Conservation (phyloP, 2,888 invertebrate species). For the Nomada ferruginata region DNA sequence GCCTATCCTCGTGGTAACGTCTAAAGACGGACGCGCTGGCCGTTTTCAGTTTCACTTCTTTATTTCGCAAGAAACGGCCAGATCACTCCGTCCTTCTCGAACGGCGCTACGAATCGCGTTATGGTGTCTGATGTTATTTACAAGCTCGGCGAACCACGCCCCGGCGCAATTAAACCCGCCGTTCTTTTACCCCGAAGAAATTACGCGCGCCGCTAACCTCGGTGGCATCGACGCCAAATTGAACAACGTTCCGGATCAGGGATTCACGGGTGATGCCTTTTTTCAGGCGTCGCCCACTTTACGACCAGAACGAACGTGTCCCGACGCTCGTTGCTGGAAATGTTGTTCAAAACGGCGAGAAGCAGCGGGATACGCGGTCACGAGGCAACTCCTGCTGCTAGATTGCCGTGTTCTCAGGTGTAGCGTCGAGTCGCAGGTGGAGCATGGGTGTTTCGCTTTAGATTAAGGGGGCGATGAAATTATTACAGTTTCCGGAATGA, state of each 20-base stretch:
- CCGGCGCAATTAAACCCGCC: constrained; percentile 34
- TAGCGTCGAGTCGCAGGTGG: neutral
- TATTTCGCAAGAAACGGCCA: neutral
- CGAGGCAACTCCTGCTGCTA: constrained; percentile 34
- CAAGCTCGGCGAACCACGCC: constrained; percentile 9
- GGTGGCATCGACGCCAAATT: constrained; percentile 24
- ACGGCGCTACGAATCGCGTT: constrained; percentile 30
- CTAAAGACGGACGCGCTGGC: constrained; percentile 11
- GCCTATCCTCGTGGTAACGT: constrained; percentile 44
- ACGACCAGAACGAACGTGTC: constrained; percentile 22
- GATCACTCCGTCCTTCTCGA: neutral
- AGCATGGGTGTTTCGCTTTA: too few species aligned
- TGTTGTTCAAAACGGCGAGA: constrained; percentile 6
- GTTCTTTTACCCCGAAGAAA: constrained; percentile 11
- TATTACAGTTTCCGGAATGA: too few species aligned
- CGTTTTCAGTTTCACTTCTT: constrained; percentile 34
- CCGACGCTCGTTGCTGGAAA: neutral
- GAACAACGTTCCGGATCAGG: constrained; percentile 26
- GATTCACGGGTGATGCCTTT: constrained; percentile 2
- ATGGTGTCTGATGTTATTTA: constrained; percentile 19
- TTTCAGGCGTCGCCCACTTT: neutral
- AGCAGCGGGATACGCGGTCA: constrained; percentile 32
- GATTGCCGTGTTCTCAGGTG: constrained; percentile 1
- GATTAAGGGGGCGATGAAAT: too few species aligned
- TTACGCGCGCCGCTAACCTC: constrained; percentile 25